Evolutionary conservation across 2,888 invertebrate genomes (phyloP), one percentile per base, ranked within the genome.

Genomic region (Aspidapion aeneum): DNA sequence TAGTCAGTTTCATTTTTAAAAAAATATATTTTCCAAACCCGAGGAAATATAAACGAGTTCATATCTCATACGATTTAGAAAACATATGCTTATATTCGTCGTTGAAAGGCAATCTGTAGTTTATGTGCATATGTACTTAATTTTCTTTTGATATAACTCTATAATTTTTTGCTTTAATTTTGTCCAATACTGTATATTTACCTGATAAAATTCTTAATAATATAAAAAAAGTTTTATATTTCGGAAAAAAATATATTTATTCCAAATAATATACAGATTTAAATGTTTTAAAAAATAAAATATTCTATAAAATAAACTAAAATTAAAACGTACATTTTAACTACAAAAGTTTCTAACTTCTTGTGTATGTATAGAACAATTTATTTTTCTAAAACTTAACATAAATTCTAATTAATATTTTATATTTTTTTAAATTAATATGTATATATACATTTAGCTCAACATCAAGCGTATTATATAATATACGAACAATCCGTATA

Each of bases 181-280:
- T n/a, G n/a, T n/a, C n/a, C n/a, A n/a, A n/a, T n/a, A n/a, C n/a
- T n/a, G n/a, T n/a, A n/a, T n/a, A n/a, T n/a, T n/a, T n/a, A n/a
- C n/a, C n/a, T n/a, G n/a, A n/a, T n/a, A n/a, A n/a, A n/a, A n/a
- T 35, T 12, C 35, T 35, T 7, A 35, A 35, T 35, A 35, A 35
- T 7, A 35, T 35, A 35, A 35, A 35, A 35, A 35, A 35, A 3
- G 3, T 3, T 35, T 35, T 3, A 35, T 55, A 3, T 16, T 57
- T 64, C 68, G 70, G 72, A 73, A 73, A 74, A 74, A 73, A 73
- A 74, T 73, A 74, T 74, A 73, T 73, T 73, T 71, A 69, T 71
- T 69, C 71, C 70, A 68, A 68, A 69, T 71, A 70, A 72, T 69
- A 65, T 73, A 73, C 74, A 74, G 71, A 72, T 66, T 67, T 35